Percentiles rank a stretch among this genome's conserved stretches.
phyloP scores from a whole-genome alignment of 2,888 invertebrate genomes.

The Temnothorax ravouxi region DNA sequence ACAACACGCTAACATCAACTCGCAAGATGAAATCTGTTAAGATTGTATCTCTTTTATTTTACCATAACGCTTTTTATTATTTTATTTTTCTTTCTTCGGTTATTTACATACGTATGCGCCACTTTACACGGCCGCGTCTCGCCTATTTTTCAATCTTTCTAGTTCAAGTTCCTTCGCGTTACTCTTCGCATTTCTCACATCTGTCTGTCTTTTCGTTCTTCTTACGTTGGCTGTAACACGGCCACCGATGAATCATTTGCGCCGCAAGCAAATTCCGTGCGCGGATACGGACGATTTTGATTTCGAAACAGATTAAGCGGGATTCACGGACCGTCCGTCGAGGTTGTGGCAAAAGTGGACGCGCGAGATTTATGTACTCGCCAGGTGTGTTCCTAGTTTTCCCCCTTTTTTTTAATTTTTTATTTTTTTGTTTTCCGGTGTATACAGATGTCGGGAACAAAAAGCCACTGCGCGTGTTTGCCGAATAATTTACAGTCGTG shows the following conservation, averaged over 20 bases:
- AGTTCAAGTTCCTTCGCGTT: too few species aligned
- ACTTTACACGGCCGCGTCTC: too few species aligned
- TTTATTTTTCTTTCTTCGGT: too few species aligned
- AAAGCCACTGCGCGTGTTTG: constrained; percentile 61
- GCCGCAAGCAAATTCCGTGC: constrained; percentile 18
- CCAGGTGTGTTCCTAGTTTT: constrained; percentile 46
- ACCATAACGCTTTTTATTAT: too few species aligned
- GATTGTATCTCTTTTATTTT: too few species aligned
- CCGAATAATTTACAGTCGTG: constrained; percentile 71
- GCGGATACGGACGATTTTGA: constrained; percentile 38
- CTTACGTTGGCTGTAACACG: too few species aligned
- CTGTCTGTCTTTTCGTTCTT: too few species aligned
- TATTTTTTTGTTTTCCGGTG: constrained; percentile 8
- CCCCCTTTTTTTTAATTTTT: not conserved
- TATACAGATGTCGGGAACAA: constrained; percentile 51
- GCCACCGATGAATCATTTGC: constrained; percentile 20
- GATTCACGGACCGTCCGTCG: constrained; percentile 35
- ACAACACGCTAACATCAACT: too few species aligned
- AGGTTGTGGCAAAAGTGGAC: constrained; percentile 46
- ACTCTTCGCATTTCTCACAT: too few species aligned
- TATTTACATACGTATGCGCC: too few species aligned
- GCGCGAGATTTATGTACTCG: constrained; percentile 53
- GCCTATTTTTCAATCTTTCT: too few species aligned
- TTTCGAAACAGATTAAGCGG: constrained; percentile 51
- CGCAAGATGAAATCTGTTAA: too few species aligned